Conservation (phyloP, 2,797 vertebrate genomes). For the Hoplostethus atlanticus region DNA sequence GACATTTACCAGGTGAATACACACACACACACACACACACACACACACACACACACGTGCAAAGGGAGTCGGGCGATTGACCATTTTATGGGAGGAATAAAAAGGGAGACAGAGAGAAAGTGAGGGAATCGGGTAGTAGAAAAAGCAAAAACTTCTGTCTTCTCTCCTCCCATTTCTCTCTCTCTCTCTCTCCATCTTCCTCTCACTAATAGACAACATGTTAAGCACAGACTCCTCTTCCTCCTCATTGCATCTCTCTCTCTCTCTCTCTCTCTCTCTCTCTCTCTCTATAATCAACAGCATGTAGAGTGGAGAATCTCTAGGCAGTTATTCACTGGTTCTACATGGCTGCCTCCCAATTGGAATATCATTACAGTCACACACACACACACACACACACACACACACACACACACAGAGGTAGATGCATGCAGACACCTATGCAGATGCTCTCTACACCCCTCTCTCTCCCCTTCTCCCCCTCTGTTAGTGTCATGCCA, state of each 20-base stretch:
- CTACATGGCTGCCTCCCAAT: conserved; percentile 49
- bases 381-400: neutral
- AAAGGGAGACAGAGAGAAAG: conserved; percentile 11
- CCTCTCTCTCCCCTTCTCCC: too few species aligned
- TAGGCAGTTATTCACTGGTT: conserved; percentile 47
- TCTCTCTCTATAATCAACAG: conserved; percentile 39
- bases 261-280: neutral
- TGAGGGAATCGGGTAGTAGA: conserved; percentile 4
- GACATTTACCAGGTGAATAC: conserved; percentile 69
- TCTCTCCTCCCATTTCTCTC: conserved; percentile 7
- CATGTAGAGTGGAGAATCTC: conserved; percentile 52
- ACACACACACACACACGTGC: conserved; percentile 18
- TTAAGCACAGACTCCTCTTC: too few species aligned
- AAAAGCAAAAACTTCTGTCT: conserved; percentile 12
- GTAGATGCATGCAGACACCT: neutral
- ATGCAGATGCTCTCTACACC: neutral
- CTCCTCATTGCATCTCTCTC: conserved; percentile 6
- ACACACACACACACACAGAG: conserved; percentile 8
- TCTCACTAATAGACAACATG: neutral
- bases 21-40: conserved; percentile 43
- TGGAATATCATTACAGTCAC: conserved; percentile 47
- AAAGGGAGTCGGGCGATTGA: neutral
- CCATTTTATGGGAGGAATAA: conserved; percentile 19
- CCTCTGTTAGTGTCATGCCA: too few species aligned
- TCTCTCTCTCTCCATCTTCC: neutral